Base-by-base conservation (phyloP, 2,888 invertebrate species). In the Electrophaes corylata region DNA sequence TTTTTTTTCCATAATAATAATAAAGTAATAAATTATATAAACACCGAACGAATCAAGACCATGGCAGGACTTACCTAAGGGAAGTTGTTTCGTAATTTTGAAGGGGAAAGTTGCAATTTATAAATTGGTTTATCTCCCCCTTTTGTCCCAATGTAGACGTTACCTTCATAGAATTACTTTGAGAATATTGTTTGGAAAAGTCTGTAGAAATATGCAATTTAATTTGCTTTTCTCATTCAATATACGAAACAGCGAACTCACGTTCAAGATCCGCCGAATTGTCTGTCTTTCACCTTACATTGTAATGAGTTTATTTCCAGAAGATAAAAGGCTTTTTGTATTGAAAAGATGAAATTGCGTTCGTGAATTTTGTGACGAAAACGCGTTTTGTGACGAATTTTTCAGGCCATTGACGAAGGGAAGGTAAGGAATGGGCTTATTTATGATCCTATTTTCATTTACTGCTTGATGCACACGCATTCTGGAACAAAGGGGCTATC, bases 251-350 rank as follows among this genome's bases (percentile, higher is more conserved):
- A 49, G 41, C 41, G 50, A 47, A 26, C 46, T 53, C 53, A 41
- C 53, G 58, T 66, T 60, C 47, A 10, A 37, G 37, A 62, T 47
- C 56, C 52, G 55, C 48, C 3, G 55, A 59, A 61, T 57, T 60
- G 57, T 57, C 57, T 66, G 54, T 49, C 26, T 73, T 71, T 69
- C 71, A 63, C 69, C 72, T 74, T 73, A 71, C 71, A 68, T 64
- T 57, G 71, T 76, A 77, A 77, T 77, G 71, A 74, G 70, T 74
- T 77, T 76, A 72, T 74, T 76, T 69, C 56, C 47, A 48, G 60
- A 66, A 70, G 70, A 75, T 73, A 76, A 77, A 75, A 77, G 70
- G 67, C 62, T 71, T 67, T 66, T 64, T 43, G 66, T 74, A 75
- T 70, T 70, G 70, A 69, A 70, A 72, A 67, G 69, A 68, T 62